phyloP scores from a whole-genome alignment of 2,888 invertebrate genomes.

The Drosophila phalerata region DNA sequence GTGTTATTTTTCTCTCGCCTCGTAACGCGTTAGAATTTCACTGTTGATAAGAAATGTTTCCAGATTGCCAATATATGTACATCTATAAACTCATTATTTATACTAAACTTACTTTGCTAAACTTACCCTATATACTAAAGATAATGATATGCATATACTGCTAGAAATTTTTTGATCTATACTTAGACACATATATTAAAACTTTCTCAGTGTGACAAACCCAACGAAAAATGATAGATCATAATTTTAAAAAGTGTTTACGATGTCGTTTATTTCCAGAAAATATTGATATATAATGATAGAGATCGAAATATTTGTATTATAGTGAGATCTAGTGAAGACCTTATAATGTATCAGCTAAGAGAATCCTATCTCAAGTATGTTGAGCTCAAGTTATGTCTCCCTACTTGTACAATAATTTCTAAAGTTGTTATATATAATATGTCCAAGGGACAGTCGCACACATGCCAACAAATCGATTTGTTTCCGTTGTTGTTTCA shows the following conservation, averaged over 20 bases:
- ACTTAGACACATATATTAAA: too few species aligned
- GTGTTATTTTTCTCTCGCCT: not conserved
- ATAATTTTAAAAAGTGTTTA: too few species aligned
- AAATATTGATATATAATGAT: too few species aligned
- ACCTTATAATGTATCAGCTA: not conserved
- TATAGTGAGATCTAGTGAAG: not conserved
- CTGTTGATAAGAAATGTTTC: not conserved
- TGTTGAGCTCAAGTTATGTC: not conserved
- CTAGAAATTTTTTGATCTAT: too few species aligned
- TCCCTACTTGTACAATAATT: not conserved
- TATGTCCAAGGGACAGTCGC: not conserved
- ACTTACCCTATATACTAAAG: not conserved
- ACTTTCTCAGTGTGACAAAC: too few species aligned
- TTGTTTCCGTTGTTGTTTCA: slow-evolving; percentile 19
- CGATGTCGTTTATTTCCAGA: too few species aligned
- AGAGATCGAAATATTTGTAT: too few species aligned
- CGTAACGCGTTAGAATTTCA: not conserved
- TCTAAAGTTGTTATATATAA: slow-evolving; percentile 5
- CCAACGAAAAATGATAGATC: too few species aligned
- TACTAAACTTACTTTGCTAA: too few species aligned
- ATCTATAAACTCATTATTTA: too few species aligned
- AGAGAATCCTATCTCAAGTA: not conserved
- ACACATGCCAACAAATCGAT: slow-evolving; percentile 28
- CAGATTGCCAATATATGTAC: not conserved
- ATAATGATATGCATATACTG: not conserved